phyloP scores from a whole-genome alignment of 2,888 invertebrate genomes.

The Dasypogon diadema region DNA sequence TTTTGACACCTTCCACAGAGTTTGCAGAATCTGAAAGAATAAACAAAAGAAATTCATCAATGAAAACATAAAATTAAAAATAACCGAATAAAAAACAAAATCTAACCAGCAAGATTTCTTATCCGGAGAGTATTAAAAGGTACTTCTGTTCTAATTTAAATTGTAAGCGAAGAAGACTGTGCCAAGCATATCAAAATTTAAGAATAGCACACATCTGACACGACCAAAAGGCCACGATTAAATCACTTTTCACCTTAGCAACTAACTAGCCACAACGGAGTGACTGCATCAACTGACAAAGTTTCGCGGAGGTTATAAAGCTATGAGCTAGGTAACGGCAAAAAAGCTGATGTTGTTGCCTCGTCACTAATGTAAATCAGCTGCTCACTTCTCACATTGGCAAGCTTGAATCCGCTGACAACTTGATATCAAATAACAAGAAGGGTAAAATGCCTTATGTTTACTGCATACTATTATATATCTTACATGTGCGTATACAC shows the following conservation, averaged over 20 bases:
- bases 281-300: constrained; percentile 23
- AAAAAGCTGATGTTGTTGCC: background rate
- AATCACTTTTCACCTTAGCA: background rate
- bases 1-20: constrained; percentile 63
- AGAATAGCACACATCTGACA: background rate
- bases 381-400: constrained; percentile 1
- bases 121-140: background rate
- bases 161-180: background rate
- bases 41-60: constrained; percentile 6
- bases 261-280: background rate
- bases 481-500: background rate
- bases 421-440: background rate
- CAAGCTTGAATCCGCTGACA: background rate
- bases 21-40: constrained; percentile 55
- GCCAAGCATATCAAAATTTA: background rate
- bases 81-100: background rate
- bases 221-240: constrained; percentile 2
- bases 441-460: constrained; percentile 7
- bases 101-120: background rate
- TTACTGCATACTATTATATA: background rate
- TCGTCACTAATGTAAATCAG: constrained; percentile 18
- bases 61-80: background rate
- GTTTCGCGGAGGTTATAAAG: constrained; percentile 10
- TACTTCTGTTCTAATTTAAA: constrained; percentile 1
- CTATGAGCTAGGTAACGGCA: background rate